Conservation (phyloP, 2,888 invertebrate genomes). For the Lasioglossum marginatum region DNA sequence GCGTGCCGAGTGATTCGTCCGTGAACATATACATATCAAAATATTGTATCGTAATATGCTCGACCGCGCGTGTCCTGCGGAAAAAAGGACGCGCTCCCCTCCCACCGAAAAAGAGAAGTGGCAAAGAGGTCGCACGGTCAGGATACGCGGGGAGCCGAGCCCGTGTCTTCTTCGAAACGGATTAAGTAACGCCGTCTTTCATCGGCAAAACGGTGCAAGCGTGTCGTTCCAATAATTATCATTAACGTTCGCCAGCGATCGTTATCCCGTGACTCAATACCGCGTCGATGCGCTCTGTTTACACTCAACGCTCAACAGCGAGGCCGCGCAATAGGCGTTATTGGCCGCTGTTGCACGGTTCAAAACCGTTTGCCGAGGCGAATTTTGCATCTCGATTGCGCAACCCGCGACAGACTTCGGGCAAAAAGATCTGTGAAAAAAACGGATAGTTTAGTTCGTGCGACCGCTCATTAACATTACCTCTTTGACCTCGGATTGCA, state of each 20-base stretch:
- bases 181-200: constrained; percentile 18
- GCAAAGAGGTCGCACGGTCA: background rate
- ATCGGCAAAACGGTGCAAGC: constrained; percentile 19
- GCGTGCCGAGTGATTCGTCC: constrained; percentile 60
- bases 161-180: constrained; percentile 1
- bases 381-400: constrained; percentile 43
- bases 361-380: constrained; percentile 9
- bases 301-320: constrained; percentile 42
- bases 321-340: constrained; percentile 39
- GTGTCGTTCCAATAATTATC: constrained; percentile 37
- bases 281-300: constrained; percentile 67
- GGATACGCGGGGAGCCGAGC: background rate
- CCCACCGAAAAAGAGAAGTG: constrained; percentile 10
- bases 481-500: background rate
- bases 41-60: constrained; percentile 43
- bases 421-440: background rate
- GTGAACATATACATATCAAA: constrained; percentile 32
- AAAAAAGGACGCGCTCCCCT: constrained; percentile 16
- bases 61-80: background rate
- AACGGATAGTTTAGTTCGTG: background rate
- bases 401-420: background rate
- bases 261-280: constrained; percentile 52
- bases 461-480: background rate
- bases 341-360: constrained; percentile 42
- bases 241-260: constrained; percentile 41